These are phyloP conservation scores for Lottia scabra DNA, from an alignment of 2,888 invertebrate species.

Conservation along the genomic window DNA sequence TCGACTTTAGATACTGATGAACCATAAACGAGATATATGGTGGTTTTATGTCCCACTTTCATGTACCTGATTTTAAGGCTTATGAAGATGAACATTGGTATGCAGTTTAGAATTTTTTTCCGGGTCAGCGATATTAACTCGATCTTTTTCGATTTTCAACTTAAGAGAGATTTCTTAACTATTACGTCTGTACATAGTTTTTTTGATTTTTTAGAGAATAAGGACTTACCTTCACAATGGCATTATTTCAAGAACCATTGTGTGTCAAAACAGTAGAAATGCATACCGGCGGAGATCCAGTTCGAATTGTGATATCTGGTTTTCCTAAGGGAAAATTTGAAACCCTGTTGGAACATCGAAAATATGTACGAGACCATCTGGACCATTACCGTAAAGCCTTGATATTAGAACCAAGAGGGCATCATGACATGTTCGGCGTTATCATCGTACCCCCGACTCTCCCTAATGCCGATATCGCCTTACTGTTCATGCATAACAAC, in stretches of 20 bases:
- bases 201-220: too few species aligned
- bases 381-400: constrained; percentile 62
- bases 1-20: too few species aligned
- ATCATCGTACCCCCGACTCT: constrained; percentile 59
- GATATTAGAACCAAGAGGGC: constrained; percentile 69
- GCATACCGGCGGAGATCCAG: constrained; percentile 69
- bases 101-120: too few species aligned
- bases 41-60: too few species aligned
- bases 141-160: too few species aligned
- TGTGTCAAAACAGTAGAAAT: constrained; percentile 62
- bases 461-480: constrained; percentile 59
- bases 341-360: constrained; percentile 64
- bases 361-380: constrained; percentile 46
- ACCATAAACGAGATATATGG: too few species aligned
- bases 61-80: too few species aligned
- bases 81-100: too few species aligned
- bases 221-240: too few species aligned
- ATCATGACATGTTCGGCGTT: constrained; percentile 69
- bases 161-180: too few species aligned
- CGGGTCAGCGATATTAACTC: too few species aligned
- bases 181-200: too few species aligned
- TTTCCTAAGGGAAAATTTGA: constrained; percentile 50
- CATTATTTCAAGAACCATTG: constrained; percentile 10
- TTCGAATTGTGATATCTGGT: constrained; percentile 64
- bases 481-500: constrained; percentile 67